Evolutionary conservation across 2,888 invertebrate genomes (phyloP).

Genomic region (Dasypolia templi): DNA sequence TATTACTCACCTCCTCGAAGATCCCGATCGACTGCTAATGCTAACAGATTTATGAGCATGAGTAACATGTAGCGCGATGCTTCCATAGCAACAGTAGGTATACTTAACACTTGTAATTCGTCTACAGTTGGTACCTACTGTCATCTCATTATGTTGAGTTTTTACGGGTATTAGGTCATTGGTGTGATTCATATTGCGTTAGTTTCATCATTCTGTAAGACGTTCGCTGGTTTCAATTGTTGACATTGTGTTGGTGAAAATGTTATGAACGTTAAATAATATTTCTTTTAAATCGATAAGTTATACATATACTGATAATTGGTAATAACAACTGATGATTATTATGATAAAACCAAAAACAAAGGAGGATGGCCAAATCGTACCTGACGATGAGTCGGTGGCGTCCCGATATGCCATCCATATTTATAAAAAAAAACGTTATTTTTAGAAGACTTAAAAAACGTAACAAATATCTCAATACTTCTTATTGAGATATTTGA

Average conservation of each 20-base stretch:
- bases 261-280: not conserved
- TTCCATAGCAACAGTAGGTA: constrained; percentile 42
- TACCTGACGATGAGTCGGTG: too few relatives aligned
- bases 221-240: not conserved
- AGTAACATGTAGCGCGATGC: constrained; percentile 10
- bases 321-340: too few relatives aligned
- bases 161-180: constrained; percentile 59
- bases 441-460: too few relatives aligned
- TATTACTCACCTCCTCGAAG: constrained; percentile 22
- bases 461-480: too few relatives aligned
- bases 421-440: too few relatives aligned
- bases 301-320: too few relatives aligned
- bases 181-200: constrained; percentile 51
- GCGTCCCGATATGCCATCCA: too few relatives aligned
- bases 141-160: constrained; percentile 49
- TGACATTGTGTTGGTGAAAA: not conserved
- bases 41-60: constrained; percentile 17
- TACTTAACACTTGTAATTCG: constrained; percentile 47
- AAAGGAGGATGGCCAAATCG: too few relatives aligned
- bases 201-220: constrained; percentile 12
- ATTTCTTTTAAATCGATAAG: not conserved
- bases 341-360: too few relatives aligned
- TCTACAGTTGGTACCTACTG: constrained; percentile 5
- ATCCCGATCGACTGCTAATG: not conserved
- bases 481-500: too few relatives aligned